A percentile compares a stretch with the other conserved stretches of the same genome.
These are phyloP conservation scores for Aelia acuminata DNA, from an alignment of 2,888 invertebrate genomes.

Conservation along the genomic window DNA sequence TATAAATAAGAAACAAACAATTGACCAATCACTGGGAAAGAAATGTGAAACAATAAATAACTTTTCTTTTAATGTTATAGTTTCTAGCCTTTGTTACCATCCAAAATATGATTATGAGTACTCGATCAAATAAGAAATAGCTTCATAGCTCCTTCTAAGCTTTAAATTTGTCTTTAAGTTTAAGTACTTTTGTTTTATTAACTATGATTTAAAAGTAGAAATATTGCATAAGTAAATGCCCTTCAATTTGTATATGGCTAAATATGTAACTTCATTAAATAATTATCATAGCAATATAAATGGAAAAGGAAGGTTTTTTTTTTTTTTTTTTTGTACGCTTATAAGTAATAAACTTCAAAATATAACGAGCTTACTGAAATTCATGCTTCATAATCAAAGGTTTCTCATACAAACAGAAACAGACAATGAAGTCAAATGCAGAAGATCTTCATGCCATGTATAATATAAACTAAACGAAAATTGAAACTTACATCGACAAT, in stretches of 20 bases:
- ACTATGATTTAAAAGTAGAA: neutral
- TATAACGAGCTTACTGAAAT: conserved; percentile 5
- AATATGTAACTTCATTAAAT: neutral
- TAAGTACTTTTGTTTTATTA: neutral
- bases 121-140: neutral
- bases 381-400: conserved; percentile 45
- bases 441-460: conserved; percentile 51
- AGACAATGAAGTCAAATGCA: conserved; percentile 58
- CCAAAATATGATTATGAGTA: no score
- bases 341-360: conserved; percentile 6
- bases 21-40: neutral
- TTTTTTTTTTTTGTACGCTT: neutral
- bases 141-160: neutral
- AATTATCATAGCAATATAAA: neutral
- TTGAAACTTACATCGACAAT: conserved; percentile 85
- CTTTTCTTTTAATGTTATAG: neutral
- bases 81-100: neutral
- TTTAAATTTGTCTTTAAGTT: neutral
- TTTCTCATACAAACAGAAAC: conserved; percentile 52
- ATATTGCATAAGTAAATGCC: neutral
- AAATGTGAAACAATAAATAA: neutral
- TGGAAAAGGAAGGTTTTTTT: neutral
- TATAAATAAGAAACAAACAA: conserved; percentile 8
- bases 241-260: neutral
- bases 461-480: conserved; percentile 19